Conservation (phyloP, 2,113 vertebrate genomes). For the Argyrosomus japonicus region DNA sequence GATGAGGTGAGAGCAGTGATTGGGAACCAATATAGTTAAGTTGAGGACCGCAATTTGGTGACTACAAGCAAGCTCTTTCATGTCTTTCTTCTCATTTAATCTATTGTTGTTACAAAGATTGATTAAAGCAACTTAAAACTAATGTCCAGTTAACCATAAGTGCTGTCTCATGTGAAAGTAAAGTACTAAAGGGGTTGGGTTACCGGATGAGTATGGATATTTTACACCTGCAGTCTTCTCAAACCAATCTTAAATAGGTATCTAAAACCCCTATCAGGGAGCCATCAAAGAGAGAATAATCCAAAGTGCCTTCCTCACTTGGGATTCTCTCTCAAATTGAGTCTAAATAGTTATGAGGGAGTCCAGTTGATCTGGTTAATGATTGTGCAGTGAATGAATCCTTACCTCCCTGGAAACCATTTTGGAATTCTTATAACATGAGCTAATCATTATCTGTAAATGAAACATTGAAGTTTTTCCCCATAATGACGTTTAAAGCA, state of each 20-base stretch:
- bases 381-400: conserved; percentile 39
- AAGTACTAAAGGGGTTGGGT: neutral
- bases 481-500: conserved; percentile 25
- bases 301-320: neutral
- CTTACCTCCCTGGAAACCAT: conserved; percentile 39
- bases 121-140: conserved; percentile 29
- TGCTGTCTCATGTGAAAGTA: conserved; percentile 19
- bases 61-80: neutral
- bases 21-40: neutral
- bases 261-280: neutral
- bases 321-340: conserved; percentile 36
- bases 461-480: conserved; percentile 39
- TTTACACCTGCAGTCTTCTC: conserved; percentile 18
- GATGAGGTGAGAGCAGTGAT: neutral
- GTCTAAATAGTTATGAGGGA: conserved; percentile 38
- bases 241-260: conserved; percentile 21
- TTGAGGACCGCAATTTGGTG: neutral
- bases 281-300: conserved; percentile 5
- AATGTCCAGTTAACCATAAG: conserved; percentile 31
- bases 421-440: conserved; percentile 42
- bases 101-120: neutral
- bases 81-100: too few relatives aligned
- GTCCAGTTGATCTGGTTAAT: conserved; percentile 38
- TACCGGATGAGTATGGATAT: conserved; percentile 22
- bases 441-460: conserved; percentile 57